These are phyloP conservation scores for Bradypodion ventrale DNA, from an alignment of 2,797 vertebrate species.

Conservation along the genomic window DNA sequence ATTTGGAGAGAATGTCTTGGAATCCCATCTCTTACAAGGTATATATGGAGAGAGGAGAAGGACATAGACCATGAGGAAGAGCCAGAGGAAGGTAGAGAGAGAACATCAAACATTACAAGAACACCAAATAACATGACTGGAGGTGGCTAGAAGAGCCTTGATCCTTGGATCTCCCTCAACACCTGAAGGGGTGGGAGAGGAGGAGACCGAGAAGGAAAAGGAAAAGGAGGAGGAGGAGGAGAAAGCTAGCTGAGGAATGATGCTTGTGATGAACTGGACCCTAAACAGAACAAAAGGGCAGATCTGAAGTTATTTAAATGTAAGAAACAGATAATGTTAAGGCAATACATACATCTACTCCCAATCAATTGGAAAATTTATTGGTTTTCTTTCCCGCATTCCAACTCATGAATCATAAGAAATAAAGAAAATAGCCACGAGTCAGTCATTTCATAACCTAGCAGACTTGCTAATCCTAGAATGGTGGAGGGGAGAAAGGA, in stretches of 20 bases:
- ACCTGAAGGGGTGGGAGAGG: too few relatives aligned
- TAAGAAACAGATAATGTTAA: constrained; percentile 24
- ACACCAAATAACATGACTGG: too few relatives aligned
- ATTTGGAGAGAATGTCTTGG: too few relatives aligned
- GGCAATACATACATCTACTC: background rate
- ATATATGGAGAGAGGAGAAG: too few relatives aligned
- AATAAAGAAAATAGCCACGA: background rate
- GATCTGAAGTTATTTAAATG: background rate
- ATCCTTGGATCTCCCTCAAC: too few relatives aligned
- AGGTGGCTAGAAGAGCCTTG: too few relatives aligned
- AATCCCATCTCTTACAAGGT: too few relatives aligned
- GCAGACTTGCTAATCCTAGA: constrained; percentile 16
- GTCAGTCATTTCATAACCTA: constrained; percentile 38
- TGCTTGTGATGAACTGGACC: constrained; percentile 25
- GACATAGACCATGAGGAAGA: too few relatives aligned
- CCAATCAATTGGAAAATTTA: constrained; percentile 2
- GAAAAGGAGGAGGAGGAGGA: too few relatives aligned
- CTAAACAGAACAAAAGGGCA: constrained; percentile 12
- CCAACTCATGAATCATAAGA: constrained; percentile 34
- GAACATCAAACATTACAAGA: too few relatives aligned
- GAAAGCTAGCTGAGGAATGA: constrained; percentile 51
- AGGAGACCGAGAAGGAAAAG: too few relatives aligned
- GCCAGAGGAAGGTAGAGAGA: too few relatives aligned
- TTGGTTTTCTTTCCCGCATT: constrained; percentile 31
- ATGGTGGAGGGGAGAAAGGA: background rate